phyloP scores from a whole-genome alignment of 2,888 invertebrate genomes.

The Pomacea canaliculata region DNA sequence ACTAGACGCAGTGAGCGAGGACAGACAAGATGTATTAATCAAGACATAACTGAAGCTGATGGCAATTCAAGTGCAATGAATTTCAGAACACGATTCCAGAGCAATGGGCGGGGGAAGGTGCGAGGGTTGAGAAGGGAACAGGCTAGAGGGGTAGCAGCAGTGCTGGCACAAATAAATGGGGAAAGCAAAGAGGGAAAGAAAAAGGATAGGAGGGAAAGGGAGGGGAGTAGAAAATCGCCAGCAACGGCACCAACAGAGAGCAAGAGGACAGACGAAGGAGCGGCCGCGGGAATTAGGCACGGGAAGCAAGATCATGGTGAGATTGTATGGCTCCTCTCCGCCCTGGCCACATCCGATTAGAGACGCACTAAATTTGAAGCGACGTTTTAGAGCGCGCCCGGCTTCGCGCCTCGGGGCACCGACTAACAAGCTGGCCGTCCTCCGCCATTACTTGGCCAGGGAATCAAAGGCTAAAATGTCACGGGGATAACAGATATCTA shows the following conservation, averaged over 20 bases:
- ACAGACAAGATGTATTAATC: too few relatives aligned
- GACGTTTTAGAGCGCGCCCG: conserved; percentile 30
- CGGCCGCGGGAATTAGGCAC: background rate
- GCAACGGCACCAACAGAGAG: too few relatives aligned
- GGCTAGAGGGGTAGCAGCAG: background rate
- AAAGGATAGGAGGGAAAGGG: conserved; percentile 12
- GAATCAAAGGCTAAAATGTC: conserved; percentile 29
- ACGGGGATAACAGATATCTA: conserved; percentile 30
- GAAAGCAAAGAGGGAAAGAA: conserved; percentile 1
- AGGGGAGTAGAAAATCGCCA: background rate
- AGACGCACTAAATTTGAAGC: conserved; percentile 27
- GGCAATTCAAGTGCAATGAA: conserved; percentile 26
- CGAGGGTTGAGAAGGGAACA: conserved; percentile 3
- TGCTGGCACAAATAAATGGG: background rate
- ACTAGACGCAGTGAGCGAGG: too few relatives aligned
- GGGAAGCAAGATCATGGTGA: conserved; percentile 8
- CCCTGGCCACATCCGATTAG: conserved; percentile 29
- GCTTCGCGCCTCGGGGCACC: conserved; percentile 28
- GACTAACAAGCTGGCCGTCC: conserved; percentile 21
- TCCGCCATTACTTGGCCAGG: conserved; percentile 17
- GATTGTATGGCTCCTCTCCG: conserved; percentile 26
- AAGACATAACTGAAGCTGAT: conserved; percentile 6
- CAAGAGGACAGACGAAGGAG: too few relatives aligned
- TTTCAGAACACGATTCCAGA: conserved; percentile 18
- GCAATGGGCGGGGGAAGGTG: conserved; percentile 6